Evolutionary conservation across 2,888 invertebrate genomes (phyloP).

Genomic region (Brassicogethes aeneus): DNA sequence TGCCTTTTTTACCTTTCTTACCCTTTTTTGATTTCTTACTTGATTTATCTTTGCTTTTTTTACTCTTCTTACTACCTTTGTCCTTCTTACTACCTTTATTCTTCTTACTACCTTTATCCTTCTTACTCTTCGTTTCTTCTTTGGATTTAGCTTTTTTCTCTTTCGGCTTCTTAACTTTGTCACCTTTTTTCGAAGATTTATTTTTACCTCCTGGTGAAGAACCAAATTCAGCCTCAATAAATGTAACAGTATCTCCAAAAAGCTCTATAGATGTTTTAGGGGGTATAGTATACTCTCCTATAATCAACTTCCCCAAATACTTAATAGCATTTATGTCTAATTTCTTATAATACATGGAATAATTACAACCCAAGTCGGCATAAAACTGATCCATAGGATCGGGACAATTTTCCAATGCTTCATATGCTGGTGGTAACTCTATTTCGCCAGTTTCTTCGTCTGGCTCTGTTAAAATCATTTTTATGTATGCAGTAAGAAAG

Average conservation of each 20-base stretch:
- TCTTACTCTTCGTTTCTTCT: conserved; percentile 9
- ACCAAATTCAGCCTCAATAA: conserved; percentile 12
- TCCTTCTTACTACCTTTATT: too few species aligned
- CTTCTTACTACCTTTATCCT: conserved; percentile 4
- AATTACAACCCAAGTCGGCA: conserved; percentile 48
- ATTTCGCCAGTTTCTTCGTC: conserved; percentile 40
- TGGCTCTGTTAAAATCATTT: conserved; percentile 39
- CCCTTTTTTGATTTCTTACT: conserved; percentile 15
- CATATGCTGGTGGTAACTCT: conserved; percentile 14
- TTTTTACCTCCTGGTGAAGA: conserved; percentile 5
- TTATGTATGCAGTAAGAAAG: conserved; percentile 51
- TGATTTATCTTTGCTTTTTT: conserved; percentile 15
- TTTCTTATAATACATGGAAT: conserved; percentile 47
- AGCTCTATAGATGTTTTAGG: conserved; percentile 37
- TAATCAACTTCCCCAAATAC: conserved; percentile 36
- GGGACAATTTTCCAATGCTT: conserved; percentile 38
- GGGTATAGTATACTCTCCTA: conserved; percentile 36
- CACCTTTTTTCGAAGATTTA: conserved; percentile 5
- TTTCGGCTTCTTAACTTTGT: conserved; percentile 1
- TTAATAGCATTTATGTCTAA: conserved; percentile 48
- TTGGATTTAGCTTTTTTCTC: conserved; percentile 9
- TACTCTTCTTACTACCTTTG: conserved; percentile 9
- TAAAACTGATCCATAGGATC: conserved; percentile 52
- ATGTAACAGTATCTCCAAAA: conserved; percentile 33
- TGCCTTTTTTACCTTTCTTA: conserved; percentile 11